These are phyloP conservation scores for Sternarchorhynchus goeldii DNA, from an alignment of 2,797 vertebrate species.

Conservation along the genomic window DNA sequence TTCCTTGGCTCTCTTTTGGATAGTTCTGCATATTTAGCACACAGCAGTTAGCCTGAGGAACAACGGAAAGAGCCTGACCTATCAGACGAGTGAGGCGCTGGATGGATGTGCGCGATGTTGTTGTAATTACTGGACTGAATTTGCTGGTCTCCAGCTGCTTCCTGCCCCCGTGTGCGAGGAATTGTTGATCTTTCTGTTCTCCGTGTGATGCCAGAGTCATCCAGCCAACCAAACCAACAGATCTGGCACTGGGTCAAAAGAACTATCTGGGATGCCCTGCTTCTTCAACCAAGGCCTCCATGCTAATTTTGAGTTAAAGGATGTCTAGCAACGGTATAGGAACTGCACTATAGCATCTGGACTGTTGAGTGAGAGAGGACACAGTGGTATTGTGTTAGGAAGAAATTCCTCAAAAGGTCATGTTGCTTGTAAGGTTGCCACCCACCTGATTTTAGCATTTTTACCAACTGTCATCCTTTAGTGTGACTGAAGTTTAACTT, in stretches of 20 bases:
- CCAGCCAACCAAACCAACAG: conserved; percentile 47
- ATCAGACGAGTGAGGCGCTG: not conserved
- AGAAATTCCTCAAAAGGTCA: not conserved
- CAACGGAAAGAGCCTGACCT: conserved; percentile 20
- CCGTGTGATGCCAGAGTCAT: conserved; percentile 39
- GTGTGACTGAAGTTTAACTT: no score
- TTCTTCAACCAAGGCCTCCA: conserved; percentile 13
- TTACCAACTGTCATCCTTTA: no score
- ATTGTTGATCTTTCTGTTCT: conserved; percentile 76
- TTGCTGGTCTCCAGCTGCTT: conserved; percentile 68
- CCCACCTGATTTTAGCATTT: no score
- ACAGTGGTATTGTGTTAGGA: not conserved
- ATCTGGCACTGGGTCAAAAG: conserved; percentile 38
- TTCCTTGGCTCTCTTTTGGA: not conserved
- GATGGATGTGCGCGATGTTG: conserved; percentile 62
- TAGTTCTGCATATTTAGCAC: not conserved
- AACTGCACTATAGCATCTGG: not conserved
- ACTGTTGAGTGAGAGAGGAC: not conserved
- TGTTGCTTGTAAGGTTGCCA: no score
- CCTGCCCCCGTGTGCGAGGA: conserved; percentile 71
- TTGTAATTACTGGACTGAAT: conserved; percentile 69
- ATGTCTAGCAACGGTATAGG: not conserved
- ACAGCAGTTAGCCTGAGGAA: not conserved
- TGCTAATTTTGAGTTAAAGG: not conserved
- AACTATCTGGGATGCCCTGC: conserved; percentile 20